These are phyloP conservation scores for Dermochelys coriacea DNA, from an alignment of 2,797 vertebrate species.

Conservation along the genomic window DNA sequence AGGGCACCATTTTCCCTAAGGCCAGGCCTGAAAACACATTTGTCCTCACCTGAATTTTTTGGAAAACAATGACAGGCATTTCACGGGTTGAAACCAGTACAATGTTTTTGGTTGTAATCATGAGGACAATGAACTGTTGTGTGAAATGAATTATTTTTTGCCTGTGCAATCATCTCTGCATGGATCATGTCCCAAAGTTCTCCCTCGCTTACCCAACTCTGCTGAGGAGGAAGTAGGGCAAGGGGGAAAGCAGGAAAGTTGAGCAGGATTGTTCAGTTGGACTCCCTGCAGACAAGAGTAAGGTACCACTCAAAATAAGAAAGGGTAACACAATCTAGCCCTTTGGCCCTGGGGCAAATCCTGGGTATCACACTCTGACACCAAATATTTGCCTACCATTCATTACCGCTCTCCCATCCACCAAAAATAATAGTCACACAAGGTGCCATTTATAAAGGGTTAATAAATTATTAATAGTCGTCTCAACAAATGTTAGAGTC, in stretches of 20 bases:
- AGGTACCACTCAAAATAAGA: not conserved
- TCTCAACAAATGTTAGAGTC: not conserved
- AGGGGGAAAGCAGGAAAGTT: not conserved
- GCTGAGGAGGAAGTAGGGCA: accelerated
- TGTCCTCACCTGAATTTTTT: not conserved
- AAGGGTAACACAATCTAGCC: not conserved
- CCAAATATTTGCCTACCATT: not conserved
- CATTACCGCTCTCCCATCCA: not conserved
- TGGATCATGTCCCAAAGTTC: accelerated
- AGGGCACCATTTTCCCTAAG: too few species aligned
- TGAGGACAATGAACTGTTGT: not conserved
- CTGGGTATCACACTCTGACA: not conserved
- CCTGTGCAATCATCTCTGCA: not conserved
- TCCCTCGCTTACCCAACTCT: accelerated
- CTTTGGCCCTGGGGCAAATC: too few species aligned
- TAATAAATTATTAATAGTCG: not conserved
- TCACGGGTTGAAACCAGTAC: not conserved
- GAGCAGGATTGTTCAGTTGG: not conserved
- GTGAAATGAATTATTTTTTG: not conserved
- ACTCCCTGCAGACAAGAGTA: not conserved
- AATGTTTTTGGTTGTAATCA: not conserved
- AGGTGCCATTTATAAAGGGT: not conserved
- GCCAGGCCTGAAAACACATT: not conserved
- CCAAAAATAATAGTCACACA: not conserved
- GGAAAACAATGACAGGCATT: not conserved